Evolutionary conservation across 1,140 invertebrate genomes (phyloP), one percentile per base, ranked within the genome.

Genomic region (Drosophila funebris): DNA sequence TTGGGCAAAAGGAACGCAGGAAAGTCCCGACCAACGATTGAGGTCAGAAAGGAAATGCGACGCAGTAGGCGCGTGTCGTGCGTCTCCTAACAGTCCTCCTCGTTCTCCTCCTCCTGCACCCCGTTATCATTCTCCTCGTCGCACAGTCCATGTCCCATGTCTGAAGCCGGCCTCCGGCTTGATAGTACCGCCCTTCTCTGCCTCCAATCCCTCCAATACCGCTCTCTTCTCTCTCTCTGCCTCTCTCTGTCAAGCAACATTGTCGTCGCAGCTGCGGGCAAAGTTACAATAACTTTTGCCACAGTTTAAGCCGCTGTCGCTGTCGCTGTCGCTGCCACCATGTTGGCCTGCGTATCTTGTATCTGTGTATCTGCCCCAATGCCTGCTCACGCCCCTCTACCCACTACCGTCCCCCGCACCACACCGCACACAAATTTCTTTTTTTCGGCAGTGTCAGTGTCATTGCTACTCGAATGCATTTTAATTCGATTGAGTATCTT

Each of bases 231-330:
- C 33, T 39, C 11, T n/a, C 4, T 24, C 9, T n/a, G n/a, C n/a
- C n/a, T 13, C 43, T 11, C 16, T 39, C 36, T 11, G 4, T 0
- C 13, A 8, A 41, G 16, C 29, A 2, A 22, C 20, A 68, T 54
- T 75, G 64, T 54, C 72, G 43, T 72, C 78, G 64, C 76, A 70
- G 76, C 76, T 60, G 73, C 66, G 69, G 82, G 27, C 73, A 87
- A 74, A 85, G 81, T 87, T 82, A 78, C 82, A 85, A 85, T 81
- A 85, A 87, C 82, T 87, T 85, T 81, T 87, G 82, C 70, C 81
- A 85, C 81, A 85, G 82, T 87, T 85, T 82, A 80, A 80, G 77
- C 57, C 68, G 46, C 53, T 33, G 66, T 54, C 20, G 58, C 58
- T 61, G 43, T n/a, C 33, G 3, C 9, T 68, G 72, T 53, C 46